phyloP scores from a whole-genome alignment of 1,140 invertebrate species.

The Diabrotica undecimpunctata region DNA sequence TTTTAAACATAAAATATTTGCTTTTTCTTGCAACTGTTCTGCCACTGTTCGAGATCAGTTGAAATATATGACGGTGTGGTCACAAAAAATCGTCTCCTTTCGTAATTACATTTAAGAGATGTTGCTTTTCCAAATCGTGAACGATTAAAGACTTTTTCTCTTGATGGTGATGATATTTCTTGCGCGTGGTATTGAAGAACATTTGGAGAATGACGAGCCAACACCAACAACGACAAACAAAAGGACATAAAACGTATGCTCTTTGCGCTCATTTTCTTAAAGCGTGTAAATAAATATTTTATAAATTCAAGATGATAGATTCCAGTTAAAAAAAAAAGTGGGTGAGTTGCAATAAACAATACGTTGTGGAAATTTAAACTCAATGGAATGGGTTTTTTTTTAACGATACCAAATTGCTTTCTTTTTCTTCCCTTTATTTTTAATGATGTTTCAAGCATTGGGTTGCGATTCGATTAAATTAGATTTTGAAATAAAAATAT shows the following conservation, averaged over 20 bases:
- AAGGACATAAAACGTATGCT: background rate
- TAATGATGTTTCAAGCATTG: no score
- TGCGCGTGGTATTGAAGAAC: conserved; percentile 8
- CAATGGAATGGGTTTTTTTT: no score
- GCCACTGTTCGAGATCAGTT: background rate
- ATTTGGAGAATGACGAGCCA: conserved; percentile 4
- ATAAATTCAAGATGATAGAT: no score
- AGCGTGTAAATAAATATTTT: background rate
- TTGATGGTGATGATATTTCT: conserved; percentile 14
- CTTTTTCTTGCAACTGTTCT: background rate
- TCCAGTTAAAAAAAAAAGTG: no score
- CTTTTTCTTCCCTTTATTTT: no score
- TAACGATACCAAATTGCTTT: no score
- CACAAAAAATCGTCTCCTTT: conserved; percentile 15
- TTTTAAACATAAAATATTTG: no score
- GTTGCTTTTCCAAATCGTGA: conserved; percentile 18
- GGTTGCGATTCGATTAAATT: no score
- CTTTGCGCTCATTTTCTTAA: background rate
- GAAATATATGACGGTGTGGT: conserved; percentile 6
- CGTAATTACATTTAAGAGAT: conserved; percentile 14
- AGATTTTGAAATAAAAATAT: no score
- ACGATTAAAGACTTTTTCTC: conserved; percentile 17
- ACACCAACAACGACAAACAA: background rate
- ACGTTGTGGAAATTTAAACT: no score
- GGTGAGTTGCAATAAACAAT: no score